These are phyloP conservation scores for Whitmania pigra DNA, from an alignment of 1,140 invertebrate genomes.

Conservation along the genomic window DNA sequence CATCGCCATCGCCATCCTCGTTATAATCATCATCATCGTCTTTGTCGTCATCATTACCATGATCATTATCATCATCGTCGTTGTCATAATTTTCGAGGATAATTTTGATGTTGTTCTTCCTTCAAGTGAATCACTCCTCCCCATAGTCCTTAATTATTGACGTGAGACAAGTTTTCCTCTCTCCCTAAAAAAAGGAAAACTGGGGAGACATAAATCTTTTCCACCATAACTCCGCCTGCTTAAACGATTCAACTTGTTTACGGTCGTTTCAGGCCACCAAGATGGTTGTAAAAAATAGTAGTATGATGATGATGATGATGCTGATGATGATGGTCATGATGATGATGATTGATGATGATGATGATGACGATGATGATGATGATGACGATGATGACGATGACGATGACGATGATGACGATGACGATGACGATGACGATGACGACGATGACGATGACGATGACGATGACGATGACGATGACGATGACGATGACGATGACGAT, in stretches of 20 bases:
- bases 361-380: no score
- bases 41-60: background rate
- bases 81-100: background rate
- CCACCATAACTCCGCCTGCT: no score
- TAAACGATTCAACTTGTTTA: no score
- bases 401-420: background rate
- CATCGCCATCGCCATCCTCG: background rate
- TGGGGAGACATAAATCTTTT: no score
- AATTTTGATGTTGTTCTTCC: background rate
- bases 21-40: background rate
- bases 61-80: background rate
- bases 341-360: no score
- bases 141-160: no score
- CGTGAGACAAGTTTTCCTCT: no score
- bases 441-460: conserved; percentile 21
- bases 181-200: no score
- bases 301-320: conserved; percentile 15
- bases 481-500: conserved; percentile 24
- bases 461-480: conserved; percentile 26
- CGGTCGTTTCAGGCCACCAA: no score
- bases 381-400: no score
- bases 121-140: background rate
- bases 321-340: no score
- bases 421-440: conserved; percentile 19
- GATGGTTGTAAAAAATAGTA: background rate